Conservation (phyloP, 2,888 invertebrate species). For the Tinea semifulvella region DNA sequence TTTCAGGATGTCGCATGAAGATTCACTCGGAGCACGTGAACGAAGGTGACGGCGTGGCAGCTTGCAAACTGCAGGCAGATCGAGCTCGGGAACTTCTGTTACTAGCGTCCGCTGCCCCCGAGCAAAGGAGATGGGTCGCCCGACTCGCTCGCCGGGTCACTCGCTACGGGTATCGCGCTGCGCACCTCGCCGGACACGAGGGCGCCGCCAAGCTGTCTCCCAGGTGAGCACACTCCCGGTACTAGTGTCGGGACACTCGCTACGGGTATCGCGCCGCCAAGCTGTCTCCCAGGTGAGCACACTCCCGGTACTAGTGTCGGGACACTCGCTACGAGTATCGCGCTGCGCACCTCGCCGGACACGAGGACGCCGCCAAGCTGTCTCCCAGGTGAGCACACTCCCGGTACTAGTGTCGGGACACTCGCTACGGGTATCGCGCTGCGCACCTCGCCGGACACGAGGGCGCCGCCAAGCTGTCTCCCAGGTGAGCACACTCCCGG, state of each 20-base stretch:
- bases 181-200: conserved; percentile 80
- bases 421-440: conserved; percentile 94
- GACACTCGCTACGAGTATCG: conserved; percentile 94
- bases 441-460: conserved; percentile 82
- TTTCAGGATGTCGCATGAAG: conserved; percentile 95
- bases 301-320: no score
- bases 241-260: no score
- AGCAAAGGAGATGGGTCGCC: conserved; percentile 93
- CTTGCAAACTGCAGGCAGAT: conserved; percentile 96
- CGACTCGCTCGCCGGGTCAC: conserved; percentile 91
- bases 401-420: no score
- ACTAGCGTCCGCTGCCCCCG: conserved; percentile 84
- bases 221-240: no score
- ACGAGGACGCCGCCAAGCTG: conserved; percentile 56
- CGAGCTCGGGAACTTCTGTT: conserved; percentile 95
- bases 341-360: conserved; percentile 87
- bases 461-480: conserved; percentile 41
- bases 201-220: conserved; percentile 43
- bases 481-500: no score
- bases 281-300: no score
- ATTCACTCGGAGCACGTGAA: conserved; percentile 97
- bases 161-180: conserved; percentile 94
- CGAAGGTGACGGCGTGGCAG: conserved; percentile 86
- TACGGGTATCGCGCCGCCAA: no score
- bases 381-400: conserved; percentile 38